Evolutionary conservation across 2,797 vertebrate species (phyloP), one percentile per base, ranked within the genome.

Genomic region (Pseudopleuronectes americanus): DNA sequence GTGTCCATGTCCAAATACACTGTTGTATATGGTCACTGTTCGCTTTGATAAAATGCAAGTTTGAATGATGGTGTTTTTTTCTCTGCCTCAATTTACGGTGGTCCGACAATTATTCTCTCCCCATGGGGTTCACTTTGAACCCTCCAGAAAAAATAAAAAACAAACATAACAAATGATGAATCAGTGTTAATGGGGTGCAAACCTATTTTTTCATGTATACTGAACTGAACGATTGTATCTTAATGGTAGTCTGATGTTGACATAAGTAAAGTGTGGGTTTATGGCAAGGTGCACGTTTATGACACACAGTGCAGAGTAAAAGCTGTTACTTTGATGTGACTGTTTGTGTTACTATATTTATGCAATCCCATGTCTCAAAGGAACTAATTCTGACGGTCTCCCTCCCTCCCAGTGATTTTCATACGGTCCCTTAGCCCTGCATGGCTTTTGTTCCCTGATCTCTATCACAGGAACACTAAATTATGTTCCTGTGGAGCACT

Each of bases 401-500:
- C 19, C 13, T 8, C 23, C 13, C 24, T 22, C 16, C 24, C 23
- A 51, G 24, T 61, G 26, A 70, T 55, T 63, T 76, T 8, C 51
- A 0, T 47, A 19, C 38, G 51, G 33, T 65, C 52, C 36, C 56
- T 71, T 22, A n/a, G n/a, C 41, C 6, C 43, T 45, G 43, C 9
- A 19, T 65, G 23, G 59, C 31, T 24, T 51, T 64, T 57, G 48
- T 57, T 72, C 33, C 26, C 13, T 68, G 61, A 69, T 59, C 53
- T 71, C 21, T 58, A 36, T 51, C 64, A 59, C 26, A 57, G 48
- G 12, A 48, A 22, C 33, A 57, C 58, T 80, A 68, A 74, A 70
- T 84, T 64, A 64, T 51, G 28, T 7, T 69, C 22, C 45, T 62
- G 61, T 60, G 72, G 68, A 68, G 41, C 43, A 31, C 7, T 55